phyloP scores from a whole-genome alignment of 2,113 vertebrate species.

The Lota lota region DNA sequence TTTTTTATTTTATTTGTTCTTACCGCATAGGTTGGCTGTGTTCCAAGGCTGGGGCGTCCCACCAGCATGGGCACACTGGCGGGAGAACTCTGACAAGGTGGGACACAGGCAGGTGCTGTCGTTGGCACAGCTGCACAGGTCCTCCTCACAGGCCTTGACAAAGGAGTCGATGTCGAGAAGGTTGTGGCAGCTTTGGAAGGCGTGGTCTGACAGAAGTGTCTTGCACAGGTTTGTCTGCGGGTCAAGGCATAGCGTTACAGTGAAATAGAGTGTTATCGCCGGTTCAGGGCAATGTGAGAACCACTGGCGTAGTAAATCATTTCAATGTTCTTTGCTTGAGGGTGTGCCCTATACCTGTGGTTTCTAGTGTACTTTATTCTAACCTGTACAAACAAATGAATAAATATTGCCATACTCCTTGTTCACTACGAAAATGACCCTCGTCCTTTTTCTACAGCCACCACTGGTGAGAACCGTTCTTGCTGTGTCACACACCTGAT shows the following conservation, averaged over 20 bases:
- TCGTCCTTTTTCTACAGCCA: no score
- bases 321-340: no score
- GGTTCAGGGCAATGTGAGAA: no score
- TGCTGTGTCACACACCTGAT: slow-evolving; percentile 35
- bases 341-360: no score
- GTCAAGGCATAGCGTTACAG: neutral
- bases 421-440: no score
- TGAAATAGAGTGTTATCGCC: no score
- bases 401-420: no score
- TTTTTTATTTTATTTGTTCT: slow-evolving; percentile 32
- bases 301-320: no score
- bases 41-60: slow-evolving; percentile 82
- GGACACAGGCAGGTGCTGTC: slow-evolving; percentile 77
- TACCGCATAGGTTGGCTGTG: slow-evolving; percentile 76
- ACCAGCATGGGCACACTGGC: slow-evolving; percentile 87
- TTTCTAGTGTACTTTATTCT: no score
- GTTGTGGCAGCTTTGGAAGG: slow-evolving; percentile 74
- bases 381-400: no score
- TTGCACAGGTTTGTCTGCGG: slow-evolving; percentile 63
- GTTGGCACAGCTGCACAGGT: slow-evolving; percentile 76
- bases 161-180: slow-evolving; percentile 76
- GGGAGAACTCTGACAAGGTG: slow-evolving; percentile 86
- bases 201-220: slow-evolving; percentile 59
- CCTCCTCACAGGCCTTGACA: slow-evolving; percentile 76
- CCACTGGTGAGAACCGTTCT: no score